Evolutionary conservation across 2,113 vertebrate species (phyloP).

Genomic region (Noturus placidus): DNA sequence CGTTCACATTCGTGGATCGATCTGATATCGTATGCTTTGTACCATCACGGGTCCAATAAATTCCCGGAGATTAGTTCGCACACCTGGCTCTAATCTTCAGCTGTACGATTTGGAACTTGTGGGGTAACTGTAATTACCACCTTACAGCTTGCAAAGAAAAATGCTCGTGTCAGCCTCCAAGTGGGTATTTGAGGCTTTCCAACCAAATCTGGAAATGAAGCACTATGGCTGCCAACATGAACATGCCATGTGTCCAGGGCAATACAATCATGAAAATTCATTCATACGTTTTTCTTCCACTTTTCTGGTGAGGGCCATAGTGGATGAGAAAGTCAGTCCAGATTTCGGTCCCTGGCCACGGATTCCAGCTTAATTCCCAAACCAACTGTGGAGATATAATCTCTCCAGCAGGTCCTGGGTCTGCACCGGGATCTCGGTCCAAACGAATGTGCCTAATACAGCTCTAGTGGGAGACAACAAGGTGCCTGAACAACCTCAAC

Average conservation of each 20-base stretch:
- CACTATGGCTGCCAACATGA: background rate
- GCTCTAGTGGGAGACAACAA: background rate
- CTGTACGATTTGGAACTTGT: background rate
- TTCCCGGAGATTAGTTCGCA: background rate
- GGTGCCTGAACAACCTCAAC: background rate
- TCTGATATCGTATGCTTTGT: background rate
- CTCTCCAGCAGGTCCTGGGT: background rate
- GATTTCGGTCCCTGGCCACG: background rate
- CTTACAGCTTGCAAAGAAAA: background rate
- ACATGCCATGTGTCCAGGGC: background rate
- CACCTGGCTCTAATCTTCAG: constrained; percentile 2
- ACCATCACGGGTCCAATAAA: background rate
- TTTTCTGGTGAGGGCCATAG: background rate
- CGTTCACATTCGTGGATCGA: background rate
- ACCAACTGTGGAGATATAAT: background rate
- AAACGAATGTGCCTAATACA: background rate
- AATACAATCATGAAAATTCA: background rate
- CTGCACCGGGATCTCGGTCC: background rate
- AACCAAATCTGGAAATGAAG: background rate
- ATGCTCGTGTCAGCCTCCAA: background rate
- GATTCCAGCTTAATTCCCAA: background rate
- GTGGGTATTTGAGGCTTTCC: background rate
- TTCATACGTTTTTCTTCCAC: background rate
- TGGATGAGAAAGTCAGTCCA: background rate
- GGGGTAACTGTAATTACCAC: background rate